phyloP scores from a whole-genome alignment of 2,113 vertebrate genomes.

The Acrocephalus arundinaceus region DNA sequence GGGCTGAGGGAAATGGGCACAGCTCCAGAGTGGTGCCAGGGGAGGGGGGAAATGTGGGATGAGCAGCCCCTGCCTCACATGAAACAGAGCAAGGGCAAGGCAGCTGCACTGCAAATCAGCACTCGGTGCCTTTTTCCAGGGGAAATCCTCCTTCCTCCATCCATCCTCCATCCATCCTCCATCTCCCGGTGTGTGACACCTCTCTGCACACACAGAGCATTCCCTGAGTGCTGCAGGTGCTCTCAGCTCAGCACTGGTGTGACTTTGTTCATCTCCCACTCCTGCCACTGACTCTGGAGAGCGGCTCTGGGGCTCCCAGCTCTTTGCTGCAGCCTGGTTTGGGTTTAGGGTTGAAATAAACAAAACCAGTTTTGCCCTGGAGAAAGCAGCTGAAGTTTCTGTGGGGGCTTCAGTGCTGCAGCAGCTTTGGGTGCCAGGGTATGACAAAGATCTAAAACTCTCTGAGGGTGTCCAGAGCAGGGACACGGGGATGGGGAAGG shows the following conservation, averaged over 20 bases:
- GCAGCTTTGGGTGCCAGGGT: background rate
- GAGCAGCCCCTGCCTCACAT: too few relatives aligned
- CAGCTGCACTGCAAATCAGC: too few relatives aligned
- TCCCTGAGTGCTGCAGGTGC: background rate
- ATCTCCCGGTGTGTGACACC: rapidly evolving
- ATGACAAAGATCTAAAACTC: background rate
- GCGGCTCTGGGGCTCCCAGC: background rate
- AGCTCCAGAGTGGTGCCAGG: too few relatives aligned
- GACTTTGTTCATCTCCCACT: background rate
- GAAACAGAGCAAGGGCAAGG: too few relatives aligned
- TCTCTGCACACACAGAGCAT: rapidly evolving
- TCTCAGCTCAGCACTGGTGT: background rate
- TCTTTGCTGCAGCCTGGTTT: background rate
- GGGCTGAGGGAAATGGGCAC: too few relatives aligned
- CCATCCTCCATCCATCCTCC: too few relatives aligned
- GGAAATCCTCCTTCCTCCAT: background rate
- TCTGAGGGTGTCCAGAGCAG: background rate
- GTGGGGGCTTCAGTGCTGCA: background rate
- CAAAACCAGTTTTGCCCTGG: background rate
- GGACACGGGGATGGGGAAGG: background rate
- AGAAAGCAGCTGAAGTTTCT: background rate
- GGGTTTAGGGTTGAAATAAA: background rate
- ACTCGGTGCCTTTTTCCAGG: background rate
- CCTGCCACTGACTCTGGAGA: background rate
- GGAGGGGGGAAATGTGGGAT: too few relatives aligned